phyloP scores from a whole-genome alignment of 2,113 vertebrate species.

The Clarias gariepinus region DNA sequence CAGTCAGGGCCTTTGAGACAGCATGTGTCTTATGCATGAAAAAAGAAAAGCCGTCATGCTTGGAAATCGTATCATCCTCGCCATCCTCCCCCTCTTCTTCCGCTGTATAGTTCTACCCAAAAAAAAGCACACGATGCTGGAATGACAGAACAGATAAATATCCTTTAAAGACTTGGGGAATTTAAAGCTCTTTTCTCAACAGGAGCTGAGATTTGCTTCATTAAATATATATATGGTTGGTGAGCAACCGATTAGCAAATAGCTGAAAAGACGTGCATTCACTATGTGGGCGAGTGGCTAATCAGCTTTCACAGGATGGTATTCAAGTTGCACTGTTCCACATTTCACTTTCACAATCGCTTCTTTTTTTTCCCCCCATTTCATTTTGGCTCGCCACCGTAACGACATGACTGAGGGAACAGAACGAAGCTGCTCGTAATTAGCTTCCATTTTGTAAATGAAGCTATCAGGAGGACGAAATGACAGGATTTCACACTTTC shows the following conservation, averaged over 20 bases:
- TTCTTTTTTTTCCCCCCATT: background rate
- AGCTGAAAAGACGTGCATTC: background rate
- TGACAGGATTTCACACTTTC: constrained; percentile 36
- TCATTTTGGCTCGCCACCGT: constrained; percentile 15
- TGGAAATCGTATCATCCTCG: constrained; percentile 18
- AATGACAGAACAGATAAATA: constrained; percentile 13
- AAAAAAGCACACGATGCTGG: constrained; percentile 23
- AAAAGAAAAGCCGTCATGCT: constrained; percentile 28
- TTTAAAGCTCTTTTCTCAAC: constrained; percentile 26
- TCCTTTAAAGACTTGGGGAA: background rate
- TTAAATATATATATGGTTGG: constrained; percentile 31
- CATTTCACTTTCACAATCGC: constrained; percentile 23
- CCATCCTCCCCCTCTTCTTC: background rate
- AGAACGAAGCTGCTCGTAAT: constrained; percentile 22
- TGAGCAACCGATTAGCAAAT: constrained; percentile 7
- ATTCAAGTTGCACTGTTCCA: constrained; percentile 13
- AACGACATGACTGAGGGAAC: constrained; percentile 7
- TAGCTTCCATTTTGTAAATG: constrained; percentile 32
- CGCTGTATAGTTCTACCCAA: background rate
- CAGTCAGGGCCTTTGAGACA: constrained; percentile 1
- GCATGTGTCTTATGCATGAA: constrained; percentile 9
- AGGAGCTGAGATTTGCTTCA: background rate
- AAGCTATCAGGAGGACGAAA: constrained; percentile 22
- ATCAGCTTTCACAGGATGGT: constrained; percentile 9
- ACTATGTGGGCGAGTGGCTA: constrained; percentile 31